Percentiles rank a stretch among this genome's conserved stretches.
phyloP scores from a whole-genome alignment of 1,140 invertebrate species.

The Trichonephila inaurata region DNA sequence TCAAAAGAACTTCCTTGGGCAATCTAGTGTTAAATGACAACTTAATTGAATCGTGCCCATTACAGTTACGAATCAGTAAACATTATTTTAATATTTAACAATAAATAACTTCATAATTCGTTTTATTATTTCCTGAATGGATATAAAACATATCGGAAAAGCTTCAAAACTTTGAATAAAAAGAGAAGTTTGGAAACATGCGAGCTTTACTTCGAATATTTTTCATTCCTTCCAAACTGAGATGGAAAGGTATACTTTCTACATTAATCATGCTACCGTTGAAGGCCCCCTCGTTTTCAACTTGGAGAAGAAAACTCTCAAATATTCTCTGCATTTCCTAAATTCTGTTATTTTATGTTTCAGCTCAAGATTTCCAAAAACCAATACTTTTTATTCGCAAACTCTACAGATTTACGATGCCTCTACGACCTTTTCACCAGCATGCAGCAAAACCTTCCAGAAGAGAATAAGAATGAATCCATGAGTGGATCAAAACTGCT shows the following conservation, averaged over 20 bases:
- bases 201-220: background rate
- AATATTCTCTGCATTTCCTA: constrained; percentile 24
- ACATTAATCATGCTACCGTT: constrained; percentile 29
- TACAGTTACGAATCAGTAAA: too few species aligned
- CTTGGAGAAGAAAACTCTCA: background rate
- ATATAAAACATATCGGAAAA: background rate
- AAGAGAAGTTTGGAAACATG: background rate
- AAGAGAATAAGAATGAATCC: constrained; percentile 35
- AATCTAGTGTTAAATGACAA: too few species aligned
- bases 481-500: constrained; percentile 47
- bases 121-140: too few species aligned
- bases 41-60: too few species aligned
- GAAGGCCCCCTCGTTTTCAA: constrained; percentile 14
- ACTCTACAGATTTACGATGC: constrained; percentile 40
- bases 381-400: constrained; percentile 52
- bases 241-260: background rate
- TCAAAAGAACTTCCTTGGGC: too few species aligned
- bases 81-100: too few species aligned
- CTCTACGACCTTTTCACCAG: constrained; percentile 11
- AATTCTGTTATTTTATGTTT: constrained; percentile 40
- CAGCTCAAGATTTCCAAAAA: constrained; percentile 30
- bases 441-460: background rate
- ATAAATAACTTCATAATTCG: too few species aligned
- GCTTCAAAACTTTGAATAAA: background rate
- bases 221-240: background rate